Base-by-base conservation (phyloP, 2,113 vertebrate genomes). In the Struthidea cinerea region DNA sequence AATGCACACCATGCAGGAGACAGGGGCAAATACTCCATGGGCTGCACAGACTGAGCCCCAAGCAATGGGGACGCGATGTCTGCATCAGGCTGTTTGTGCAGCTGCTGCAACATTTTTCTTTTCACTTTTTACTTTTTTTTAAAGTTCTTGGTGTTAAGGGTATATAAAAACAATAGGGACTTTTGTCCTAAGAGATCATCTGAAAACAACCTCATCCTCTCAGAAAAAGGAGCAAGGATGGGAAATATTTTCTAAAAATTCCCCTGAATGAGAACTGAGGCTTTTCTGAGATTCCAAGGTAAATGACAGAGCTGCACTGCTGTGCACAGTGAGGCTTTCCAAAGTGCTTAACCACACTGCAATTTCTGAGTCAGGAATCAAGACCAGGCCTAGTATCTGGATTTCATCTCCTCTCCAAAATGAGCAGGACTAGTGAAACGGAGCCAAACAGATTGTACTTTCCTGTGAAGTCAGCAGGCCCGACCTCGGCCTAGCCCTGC, bases 271-370 rank as follows among this genome's bases (percentile, higher is more conserved):
- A 79, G 46, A 82, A 90, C 26, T 74, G 78, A 96, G 23, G 50
- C 33, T 85, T 95, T 90, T 89, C 67, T 83, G 90, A 67, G 90
- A 90, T 87, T 96, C 67, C 73, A 69, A 94, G 89, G 89, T 87
- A 87, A 94, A 79, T 30, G 52, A 42, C 65, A 84, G 42, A 89
- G 69, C 60, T 93, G 61, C 28, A 13, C 32, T 80, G 68, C 61
- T 69, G 53, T 13, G 14, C 50, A 57, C 39, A 67, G 46, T 0
- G 2, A 79, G 33, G 23, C n/a, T 61, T 71, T 75, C 53, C 60
- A 47, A 73, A 84, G 11, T 16, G 47, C 23, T 87, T 86, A 33
- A 84, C 63, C 83, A 81, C 41, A 27, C 0, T 41, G 21, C 69
- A 88, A 77, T 70, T 75, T 83, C n/a, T 63, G 64, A 80, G 44